phyloP scores from a whole-genome alignment of 2,888 invertebrate species.

The Brachylomia viminalis region DNA sequence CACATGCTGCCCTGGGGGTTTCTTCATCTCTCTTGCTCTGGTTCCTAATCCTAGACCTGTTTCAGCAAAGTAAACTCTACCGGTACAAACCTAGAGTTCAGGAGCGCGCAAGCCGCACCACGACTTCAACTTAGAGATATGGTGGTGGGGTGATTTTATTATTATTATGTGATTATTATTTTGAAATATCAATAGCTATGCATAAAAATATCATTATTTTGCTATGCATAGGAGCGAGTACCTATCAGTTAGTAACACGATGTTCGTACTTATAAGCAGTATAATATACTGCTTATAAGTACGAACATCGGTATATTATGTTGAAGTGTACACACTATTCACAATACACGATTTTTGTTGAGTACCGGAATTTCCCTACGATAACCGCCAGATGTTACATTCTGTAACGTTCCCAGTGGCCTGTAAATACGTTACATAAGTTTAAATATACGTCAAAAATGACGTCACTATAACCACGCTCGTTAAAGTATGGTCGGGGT shows the following conservation, averaged over 20 bases:
- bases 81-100: too few species aligned
- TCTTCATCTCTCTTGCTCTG: too few species aligned
- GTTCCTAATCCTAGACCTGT: too few species aligned
- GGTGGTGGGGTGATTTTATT: too few species aligned
- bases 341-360: neutral
- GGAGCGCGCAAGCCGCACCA: too few species aligned
- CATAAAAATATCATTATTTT: neutral
- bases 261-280: neutral
- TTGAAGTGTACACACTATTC: neutral
- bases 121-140: too few species aligned
- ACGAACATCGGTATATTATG: too few species aligned
- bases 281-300: too few species aligned
- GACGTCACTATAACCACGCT: constrained; percentile 33
- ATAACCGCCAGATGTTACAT: constrained; percentile 34
- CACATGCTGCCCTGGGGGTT: too few species aligned
- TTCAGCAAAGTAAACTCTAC: too few species aligned
- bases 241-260: neutral
- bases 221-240: neutral
- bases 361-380: constrained; percentile 12
- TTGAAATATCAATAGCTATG: neutral
- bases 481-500: constrained; percentile 1
- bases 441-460: constrained; percentile 10
- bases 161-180: too few species aligned
- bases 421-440: constrained; percentile 10
- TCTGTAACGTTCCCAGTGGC: constrained; percentile 12